Conservation (phyloP, 1,140 invertebrate species). For the Trachelipus rathkii region DNA sequence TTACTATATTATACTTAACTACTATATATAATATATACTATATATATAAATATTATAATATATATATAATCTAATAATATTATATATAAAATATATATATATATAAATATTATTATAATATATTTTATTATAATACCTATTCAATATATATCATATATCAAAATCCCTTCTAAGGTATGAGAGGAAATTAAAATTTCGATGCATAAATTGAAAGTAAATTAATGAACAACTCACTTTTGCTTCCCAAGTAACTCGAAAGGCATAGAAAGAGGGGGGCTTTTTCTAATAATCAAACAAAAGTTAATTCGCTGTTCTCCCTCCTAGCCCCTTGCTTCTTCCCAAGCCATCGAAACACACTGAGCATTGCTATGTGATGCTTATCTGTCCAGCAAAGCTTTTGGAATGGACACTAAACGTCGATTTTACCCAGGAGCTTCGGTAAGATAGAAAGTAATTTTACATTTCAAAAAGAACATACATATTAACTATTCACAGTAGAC, state of each 20-base stretch:
- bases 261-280: conserved; percentile 79
- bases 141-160: no score
- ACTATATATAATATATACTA: no score
- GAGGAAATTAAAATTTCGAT: no score
- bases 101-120: no score
- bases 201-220: not conserved
- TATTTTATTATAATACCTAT: no score
- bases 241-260: conserved; percentile 81
- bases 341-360: conserved; percentile 84
- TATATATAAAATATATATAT: no score
- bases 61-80: no score
- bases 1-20: no score
- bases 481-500: no score
- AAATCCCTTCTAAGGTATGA: no score
- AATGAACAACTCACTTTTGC: conserved; percentile 62
- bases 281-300: conserved; percentile 90
- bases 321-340: conserved; percentile 70
- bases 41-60: no score
- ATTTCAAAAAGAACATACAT: no score
- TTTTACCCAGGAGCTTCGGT: conserved; percentile 42
- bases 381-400: conserved; percentile 78
- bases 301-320: conserved; percentile 71
- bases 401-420: conserved; percentile 64
- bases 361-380: conserved; percentile 91
- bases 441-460: not conserved